Percentiles rank a stretch among this genome's conserved stretches.
Evolutionary conservation across 2,888 invertebrate species (phyloP).

Genomic region (Barypeithes pellucidus): DNA sequence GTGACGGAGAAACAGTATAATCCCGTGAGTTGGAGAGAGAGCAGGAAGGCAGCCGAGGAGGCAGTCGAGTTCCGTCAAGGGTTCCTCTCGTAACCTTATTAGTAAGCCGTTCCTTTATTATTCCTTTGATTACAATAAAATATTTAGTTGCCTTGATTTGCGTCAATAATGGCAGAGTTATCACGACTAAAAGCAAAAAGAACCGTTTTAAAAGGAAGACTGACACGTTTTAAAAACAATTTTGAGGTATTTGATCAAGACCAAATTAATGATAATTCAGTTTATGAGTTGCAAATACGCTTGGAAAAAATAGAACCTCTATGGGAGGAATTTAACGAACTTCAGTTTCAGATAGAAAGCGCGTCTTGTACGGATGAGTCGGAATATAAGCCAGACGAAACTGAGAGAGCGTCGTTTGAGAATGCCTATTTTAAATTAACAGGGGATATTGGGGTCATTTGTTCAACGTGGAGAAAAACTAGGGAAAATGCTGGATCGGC

Average conservation of each 20-base stretch:
- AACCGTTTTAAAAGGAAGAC: not conserved
- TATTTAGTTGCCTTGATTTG: too few species aligned
- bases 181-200: not conserved
- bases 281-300: not conserved
- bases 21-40: not conserved
- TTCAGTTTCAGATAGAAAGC: constrained; percentile 16
- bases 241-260: not conserved
- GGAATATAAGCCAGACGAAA: not conserved
- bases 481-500: not conserved
- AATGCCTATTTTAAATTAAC: constrained; percentile 12
- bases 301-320: not conserved
- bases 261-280: not conserved
- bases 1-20: not conserved
- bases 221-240: constrained; percentile 5
- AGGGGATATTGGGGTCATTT: not conserved
- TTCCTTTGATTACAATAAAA: not conserved
- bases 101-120: constrained; percentile 1
- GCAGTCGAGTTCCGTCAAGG: constrained; percentile 2
- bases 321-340: constrained; percentile 4
- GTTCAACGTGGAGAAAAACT: not conserved
- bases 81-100: not conserved
- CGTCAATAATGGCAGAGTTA: not conserved
- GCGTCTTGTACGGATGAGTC: not conserved
- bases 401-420: not conserved
- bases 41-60: not conserved